phyloP scores from a whole-genome alignment of 2,888 invertebrate genomes.

The Drosophila leonis region DNA sequence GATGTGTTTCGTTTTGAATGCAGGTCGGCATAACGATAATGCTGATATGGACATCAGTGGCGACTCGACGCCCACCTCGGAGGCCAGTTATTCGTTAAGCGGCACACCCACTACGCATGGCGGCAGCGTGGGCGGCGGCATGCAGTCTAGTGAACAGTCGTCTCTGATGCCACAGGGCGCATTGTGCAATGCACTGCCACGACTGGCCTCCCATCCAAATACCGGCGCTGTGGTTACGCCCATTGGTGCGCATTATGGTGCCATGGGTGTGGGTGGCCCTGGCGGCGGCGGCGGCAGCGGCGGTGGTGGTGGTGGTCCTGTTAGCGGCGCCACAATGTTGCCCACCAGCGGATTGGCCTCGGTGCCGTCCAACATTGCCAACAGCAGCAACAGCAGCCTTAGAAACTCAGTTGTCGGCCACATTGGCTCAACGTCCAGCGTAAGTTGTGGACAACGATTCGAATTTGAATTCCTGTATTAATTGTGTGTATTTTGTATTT shows the following conservation, averaged over 20 bases:
- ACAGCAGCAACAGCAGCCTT: conserved; percentile 71
- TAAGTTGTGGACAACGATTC: conserved; percentile 33
- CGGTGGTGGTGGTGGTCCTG: conserved; percentile 58
- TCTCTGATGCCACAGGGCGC: conserved; percentile 83
- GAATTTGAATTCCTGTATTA: background rate
- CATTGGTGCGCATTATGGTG: conserved; percentile 46
- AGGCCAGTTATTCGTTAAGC: conserved; percentile 88
- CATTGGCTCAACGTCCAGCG: conserved; percentile 74
- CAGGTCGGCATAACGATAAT: conserved; percentile 86
- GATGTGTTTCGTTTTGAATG: background rate
- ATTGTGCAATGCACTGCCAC: conserved; percentile 86
- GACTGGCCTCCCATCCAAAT: conserved; percentile 85
- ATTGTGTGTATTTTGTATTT: background rate
- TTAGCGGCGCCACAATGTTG: conserved; percentile 80
- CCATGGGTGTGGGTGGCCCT: conserved; percentile 40
- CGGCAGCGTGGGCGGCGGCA: conserved; percentile 47
- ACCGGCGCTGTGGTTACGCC: conserved; percentile 57
- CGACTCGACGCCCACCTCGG: conserved; percentile 94
- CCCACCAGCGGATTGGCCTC: conserved; percentile 80
- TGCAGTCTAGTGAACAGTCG: conserved; percentile 60
- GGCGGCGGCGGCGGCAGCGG: conserved; percentile 59
- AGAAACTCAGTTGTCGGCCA: conserved; percentile 75
- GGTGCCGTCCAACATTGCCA: conserved; percentile 64
- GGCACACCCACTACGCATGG: conserved; percentile 84
- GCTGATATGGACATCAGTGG: conserved; percentile 98